A percentile compares a stretch with the other conserved stretches of the same genome.
phyloP scores from a whole-genome alignment of 1,140 invertebrate species.

The Phortica variegata region DNA sequence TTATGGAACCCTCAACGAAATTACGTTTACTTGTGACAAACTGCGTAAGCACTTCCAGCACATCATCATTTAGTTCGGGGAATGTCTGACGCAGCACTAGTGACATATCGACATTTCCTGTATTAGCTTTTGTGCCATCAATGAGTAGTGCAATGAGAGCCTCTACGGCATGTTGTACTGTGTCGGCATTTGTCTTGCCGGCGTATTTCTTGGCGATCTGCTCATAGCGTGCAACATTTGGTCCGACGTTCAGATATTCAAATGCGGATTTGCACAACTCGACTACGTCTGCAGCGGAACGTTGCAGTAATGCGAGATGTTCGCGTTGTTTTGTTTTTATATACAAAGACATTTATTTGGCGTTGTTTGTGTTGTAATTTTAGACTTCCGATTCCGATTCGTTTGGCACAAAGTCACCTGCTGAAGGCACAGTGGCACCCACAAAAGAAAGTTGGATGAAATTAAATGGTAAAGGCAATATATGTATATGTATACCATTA shows the following conservation, averaged over 20 bases:
- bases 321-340: conserved; percentile 34
- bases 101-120: conserved; percentile 13
- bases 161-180: conserved; percentile 35
- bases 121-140: conserved; percentile 29
- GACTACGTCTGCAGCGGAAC: conserved; percentile 34
- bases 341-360: conserved; percentile 14
- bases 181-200: conserved; percentile 4
- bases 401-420: no score
- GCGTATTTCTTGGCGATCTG: conserved; percentile 32
- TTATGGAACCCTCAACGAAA: conserved; percentile 51
- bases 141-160: conserved; percentile 45
- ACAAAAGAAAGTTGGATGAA: no score
- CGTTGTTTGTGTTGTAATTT: no score
- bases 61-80: conserved; percentile 28
- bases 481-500: no score
- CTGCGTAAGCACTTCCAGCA: conserved; percentile 39
- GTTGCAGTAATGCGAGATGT: conserved; percentile 31
- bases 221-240: conserved; percentile 35
- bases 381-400: no score
- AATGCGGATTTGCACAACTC: conserved; percentile 48
- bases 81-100: conserved; percentile 22
- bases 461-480: no score
- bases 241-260: conserved; percentile 43
- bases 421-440: no score
- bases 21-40: conserved; percentile 43